Evolutionary conservation across 2,797 vertebrate genomes (phyloP).

Genomic region (Phrynocephalus vlangalii): DNA sequence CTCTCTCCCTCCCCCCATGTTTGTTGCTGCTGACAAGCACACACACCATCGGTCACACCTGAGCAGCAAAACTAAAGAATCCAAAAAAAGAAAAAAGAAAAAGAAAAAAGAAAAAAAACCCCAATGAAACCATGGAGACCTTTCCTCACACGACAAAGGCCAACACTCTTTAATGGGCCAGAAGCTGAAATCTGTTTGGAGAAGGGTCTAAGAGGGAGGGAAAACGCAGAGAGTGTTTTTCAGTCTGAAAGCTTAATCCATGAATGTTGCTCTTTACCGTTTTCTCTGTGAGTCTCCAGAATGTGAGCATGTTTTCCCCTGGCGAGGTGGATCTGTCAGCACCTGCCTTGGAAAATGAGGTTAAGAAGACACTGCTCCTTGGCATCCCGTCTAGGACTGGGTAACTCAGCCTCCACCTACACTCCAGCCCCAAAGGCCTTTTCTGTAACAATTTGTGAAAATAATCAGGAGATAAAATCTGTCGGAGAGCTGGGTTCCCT

Average conservation of each 20-base stretch:
- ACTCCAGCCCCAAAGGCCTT: constrained; percentile 68
- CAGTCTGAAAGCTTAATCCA: constrained; percentile 19
- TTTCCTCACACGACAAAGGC: neutral
- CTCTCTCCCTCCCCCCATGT: no score
- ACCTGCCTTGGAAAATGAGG: constrained; percentile 75
- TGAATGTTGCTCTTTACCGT: constrained; percentile 71
- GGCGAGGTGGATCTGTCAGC: constrained; percentile 76
- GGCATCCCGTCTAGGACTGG: constrained; percentile 66
- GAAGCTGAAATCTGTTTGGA: constrained; percentile 11
- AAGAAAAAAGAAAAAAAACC: no score
- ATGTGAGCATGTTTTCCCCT: constrained; percentile 62
- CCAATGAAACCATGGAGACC: neutral
- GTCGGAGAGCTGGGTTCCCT: constrained; percentile 59
- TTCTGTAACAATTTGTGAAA: constrained; percentile 70
- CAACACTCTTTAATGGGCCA: neutral
- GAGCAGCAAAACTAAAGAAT: neutral
- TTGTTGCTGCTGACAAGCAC: neutral
- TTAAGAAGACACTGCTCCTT: constrained; percentile 67
- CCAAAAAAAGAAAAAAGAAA: neutral
- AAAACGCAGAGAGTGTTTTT: constrained; percentile 38
- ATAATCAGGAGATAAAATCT: constrained; percentile 73
- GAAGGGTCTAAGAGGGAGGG: constrained; percentile 27
- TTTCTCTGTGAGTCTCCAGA: constrained; percentile 75
- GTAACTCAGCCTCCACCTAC: constrained; percentile 80
- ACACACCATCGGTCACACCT: neutral